Conservation (phyloP, 2,888 invertebrate species). For the Ischnura elegans region DNA sequence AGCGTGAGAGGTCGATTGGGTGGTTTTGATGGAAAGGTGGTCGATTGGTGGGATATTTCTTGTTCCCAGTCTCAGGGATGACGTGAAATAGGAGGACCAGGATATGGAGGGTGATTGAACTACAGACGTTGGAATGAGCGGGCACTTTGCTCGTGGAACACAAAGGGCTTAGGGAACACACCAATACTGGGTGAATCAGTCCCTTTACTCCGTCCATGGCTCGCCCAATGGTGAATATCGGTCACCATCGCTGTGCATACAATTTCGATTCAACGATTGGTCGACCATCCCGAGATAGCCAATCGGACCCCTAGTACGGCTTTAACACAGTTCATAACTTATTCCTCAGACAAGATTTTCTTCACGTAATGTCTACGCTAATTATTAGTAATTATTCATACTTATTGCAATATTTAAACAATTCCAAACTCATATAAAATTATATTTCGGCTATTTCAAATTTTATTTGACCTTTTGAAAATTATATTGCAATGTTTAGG, state of each 20-base stretch:
- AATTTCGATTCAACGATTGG: conserved; percentile 2
- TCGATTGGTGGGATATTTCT: neutral
- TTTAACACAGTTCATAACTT: neutral
- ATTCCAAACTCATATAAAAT: no score
- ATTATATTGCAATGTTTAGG: no score
- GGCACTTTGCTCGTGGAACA: neutral
- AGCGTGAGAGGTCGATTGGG: neutral
- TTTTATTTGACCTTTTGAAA: no score
- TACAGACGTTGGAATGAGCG: neutral
- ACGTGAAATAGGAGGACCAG: neutral
- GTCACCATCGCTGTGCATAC: neutral
- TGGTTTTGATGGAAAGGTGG: neutral
- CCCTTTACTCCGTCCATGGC: neutral
- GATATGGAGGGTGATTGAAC: neutral
- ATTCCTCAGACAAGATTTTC: no score
- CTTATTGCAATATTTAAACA: no score
- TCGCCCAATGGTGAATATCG: neutral
- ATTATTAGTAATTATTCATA: no score
- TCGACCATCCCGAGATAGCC: neutral
- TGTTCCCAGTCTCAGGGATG: neutral
- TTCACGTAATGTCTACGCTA: no score
- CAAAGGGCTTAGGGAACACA: neutral
- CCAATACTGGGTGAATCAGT: neutral
- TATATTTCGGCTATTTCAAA: no score
- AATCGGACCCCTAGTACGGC: neutral